Conservation (phyloP, 2,888 invertebrate genomes). For the Pachycephus smyrnensis region DNA sequence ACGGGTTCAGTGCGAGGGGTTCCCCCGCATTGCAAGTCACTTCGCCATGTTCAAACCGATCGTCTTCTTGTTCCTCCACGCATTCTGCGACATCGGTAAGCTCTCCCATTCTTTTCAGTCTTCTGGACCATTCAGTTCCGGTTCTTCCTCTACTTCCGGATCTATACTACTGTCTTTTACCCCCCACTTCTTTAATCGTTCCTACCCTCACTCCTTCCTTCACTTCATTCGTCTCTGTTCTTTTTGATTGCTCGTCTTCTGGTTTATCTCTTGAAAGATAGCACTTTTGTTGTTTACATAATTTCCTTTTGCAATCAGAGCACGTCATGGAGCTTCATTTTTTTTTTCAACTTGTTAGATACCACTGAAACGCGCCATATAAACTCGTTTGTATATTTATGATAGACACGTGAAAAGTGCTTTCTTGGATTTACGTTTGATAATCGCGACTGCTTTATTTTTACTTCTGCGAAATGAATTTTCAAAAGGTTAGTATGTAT, state of each 20-base stretch:
- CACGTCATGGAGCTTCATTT: not conserved
- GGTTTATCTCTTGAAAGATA: not conserved
- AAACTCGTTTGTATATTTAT: not conserved
- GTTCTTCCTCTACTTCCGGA: not conserved
- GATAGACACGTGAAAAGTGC: not conserved
- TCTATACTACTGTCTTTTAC: not conserved
- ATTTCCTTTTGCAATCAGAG: not conserved
- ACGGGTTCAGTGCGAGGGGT: constrained; percentile 21
- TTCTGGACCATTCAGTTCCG: not conserved
- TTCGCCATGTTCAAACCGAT: constrained; percentile 46
- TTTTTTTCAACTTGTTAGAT: no score
- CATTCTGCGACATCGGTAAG: constrained; percentile 49
- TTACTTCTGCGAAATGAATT: not conserved
- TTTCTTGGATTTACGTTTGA: not conserved
- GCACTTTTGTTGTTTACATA: not conserved
- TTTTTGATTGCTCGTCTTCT: not conserved
- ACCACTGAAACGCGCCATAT: not conserved
- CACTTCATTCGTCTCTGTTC: not conserved
- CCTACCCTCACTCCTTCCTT: not conserved
- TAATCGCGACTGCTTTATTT: not conserved
- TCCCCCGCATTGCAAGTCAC: constrained; percentile 20
- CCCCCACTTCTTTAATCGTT: not conserved
- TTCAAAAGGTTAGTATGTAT: not conserved
- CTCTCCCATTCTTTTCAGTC: not conserved
- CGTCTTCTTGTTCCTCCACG: constrained; percentile 39